These are phyloP conservation scores for Drosophila suboccidentalis DNA, from an alignment of 2,888 invertebrate genomes.

Conservation along the genomic window DNA sequence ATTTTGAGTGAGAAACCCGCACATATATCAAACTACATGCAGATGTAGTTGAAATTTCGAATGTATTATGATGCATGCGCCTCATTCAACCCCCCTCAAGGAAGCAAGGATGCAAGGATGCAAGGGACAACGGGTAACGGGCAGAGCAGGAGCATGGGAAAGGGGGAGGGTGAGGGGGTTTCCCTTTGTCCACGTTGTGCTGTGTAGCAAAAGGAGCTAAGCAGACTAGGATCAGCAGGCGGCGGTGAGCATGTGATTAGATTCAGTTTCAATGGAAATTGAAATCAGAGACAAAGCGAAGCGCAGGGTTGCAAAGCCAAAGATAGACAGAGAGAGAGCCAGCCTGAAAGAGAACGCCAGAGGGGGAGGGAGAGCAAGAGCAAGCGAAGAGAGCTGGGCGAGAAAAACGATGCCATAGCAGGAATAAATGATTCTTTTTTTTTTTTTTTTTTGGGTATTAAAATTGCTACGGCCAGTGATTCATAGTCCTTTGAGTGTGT, in stretches of 20 bases:
- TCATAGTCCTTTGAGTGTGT: constrained; percentile 36
- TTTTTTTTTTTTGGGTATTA: constrained; percentile 48
- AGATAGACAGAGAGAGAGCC: constrained; percentile 17
- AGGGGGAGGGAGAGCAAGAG: constrained; percentile 31
- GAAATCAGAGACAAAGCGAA: constrained; percentile 78
- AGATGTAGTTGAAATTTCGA: constrained; percentile 52
- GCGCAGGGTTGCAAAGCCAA: constrained; percentile 33
- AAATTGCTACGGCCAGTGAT: constrained; percentile 53
- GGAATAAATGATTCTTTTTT: constrained; percentile 43
- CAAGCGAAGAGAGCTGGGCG: constrained; percentile 23
- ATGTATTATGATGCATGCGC: constrained; percentile 64
- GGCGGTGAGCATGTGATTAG: constrained; percentile 77
- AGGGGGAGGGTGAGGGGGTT: constrained; percentile 4
- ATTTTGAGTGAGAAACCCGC: constrained; percentile 28
- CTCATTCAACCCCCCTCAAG: constrained; percentile 59
- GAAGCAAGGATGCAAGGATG: neutral
- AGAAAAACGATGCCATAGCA: constrained; percentile 41
- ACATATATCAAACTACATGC: constrained; percentile 57
- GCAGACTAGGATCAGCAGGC: constrained; percentile 64
- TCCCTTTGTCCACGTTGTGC: constrained; percentile 37
- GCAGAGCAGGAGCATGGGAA: neutral
- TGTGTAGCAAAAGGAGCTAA: constrained; percentile 33
- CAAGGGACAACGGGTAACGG: neutral
- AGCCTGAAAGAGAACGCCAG: neutral
- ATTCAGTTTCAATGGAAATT: constrained; percentile 83